These are phyloP conservation scores for Drosophila monieri DNA, from an alignment of 2,888 invertebrate species.

Conservation along the genomic window DNA sequence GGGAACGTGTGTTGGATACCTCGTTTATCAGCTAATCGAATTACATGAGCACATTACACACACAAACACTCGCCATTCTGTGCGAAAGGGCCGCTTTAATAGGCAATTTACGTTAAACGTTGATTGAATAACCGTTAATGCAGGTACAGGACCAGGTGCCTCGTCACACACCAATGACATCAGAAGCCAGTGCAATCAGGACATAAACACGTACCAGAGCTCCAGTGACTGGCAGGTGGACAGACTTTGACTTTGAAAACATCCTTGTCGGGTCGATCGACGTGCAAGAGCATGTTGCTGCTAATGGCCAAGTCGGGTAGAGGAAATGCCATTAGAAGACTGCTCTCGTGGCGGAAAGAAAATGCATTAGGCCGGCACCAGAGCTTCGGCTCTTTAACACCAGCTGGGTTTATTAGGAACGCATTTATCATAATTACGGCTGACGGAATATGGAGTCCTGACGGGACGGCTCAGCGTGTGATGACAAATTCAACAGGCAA, in stretches of 20 bases:
- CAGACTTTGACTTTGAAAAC: slow-evolving; percentile 28
- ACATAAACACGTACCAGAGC: slow-evolving; percentile 54
- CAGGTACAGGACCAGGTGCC: slow-evolving; percentile 24
- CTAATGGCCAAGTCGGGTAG: slow-evolving; percentile 58
- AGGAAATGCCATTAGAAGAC: slow-evolving; percentile 70
- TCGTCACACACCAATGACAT: slow-evolving; percentile 55
- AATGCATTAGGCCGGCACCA: slow-evolving; percentile 61
- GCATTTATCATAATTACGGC: slow-evolving; percentile 73
- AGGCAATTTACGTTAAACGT: slow-evolving; percentile 64
- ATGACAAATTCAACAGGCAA: slow-evolving; percentile 58
- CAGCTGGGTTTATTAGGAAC: slow-evolving; percentile 61
- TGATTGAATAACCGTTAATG: slow-evolving; percentile 69
- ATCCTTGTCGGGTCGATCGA: slow-evolving; percentile 47
- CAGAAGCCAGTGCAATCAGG: slow-evolving; percentile 55
- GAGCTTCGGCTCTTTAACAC: slow-evolving; percentile 27
- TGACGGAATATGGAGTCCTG: slow-evolving; percentile 25
- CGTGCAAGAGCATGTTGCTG: slow-evolving; percentile 47
- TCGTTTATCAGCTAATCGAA: slow-evolving; percentile 59
- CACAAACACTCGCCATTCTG: slow-evolving; percentile 19
- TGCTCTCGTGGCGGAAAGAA: slow-evolving; percentile 36
- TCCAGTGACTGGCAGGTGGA: slow-evolving; percentile 40
- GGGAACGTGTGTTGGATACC: slow-evolving; percentile 24
- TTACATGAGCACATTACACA: slow-evolving; percentile 51
- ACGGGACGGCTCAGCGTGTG: slow-evolving; percentile 17
- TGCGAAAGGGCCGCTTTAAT: slow-evolving; percentile 49